These are phyloP conservation scores for Noctua comes DNA, from an alignment of 2,888 invertebrate genomes.

Conservation along the genomic window DNA sequence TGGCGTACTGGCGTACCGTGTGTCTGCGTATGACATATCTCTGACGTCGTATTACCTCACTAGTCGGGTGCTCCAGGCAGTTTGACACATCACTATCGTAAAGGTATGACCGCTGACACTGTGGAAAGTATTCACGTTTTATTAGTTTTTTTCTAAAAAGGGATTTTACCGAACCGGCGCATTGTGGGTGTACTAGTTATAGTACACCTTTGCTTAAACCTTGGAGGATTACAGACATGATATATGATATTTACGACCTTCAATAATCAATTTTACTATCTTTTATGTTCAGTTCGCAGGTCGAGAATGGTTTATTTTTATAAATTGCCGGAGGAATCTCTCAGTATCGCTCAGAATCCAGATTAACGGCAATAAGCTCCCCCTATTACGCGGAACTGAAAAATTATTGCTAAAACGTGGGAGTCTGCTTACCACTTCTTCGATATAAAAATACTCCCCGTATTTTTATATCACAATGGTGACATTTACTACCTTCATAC, in stretches of 20 bases:
- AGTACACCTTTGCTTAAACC: not conserved
- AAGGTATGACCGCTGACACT: not conserved
- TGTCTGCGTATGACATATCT: slow-evolving; percentile 22
- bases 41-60: slow-evolving; percentile 8
- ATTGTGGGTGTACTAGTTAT: not conserved
- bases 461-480: not conserved
- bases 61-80: not conserved
- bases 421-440: not conserved
- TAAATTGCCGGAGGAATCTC: no score
- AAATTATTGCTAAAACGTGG: not conserved
- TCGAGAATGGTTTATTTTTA: not conserved
- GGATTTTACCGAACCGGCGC: not conserved
- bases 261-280: not conserved
- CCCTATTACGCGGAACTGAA: not conserved
- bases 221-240: not conserved
- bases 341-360: not conserved
- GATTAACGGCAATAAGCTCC: not conserved
- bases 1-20: slow-evolving; percentile 7
- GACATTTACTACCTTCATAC: not conserved
- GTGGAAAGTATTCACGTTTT: not conserved
- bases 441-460: no score
- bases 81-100: slow-evolving; percentile 9
- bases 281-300: not conserved
- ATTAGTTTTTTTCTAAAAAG: not conserved
- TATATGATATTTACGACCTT: not conserved